Evolutionary conservation across 2,797 vertebrate genomes (phyloP), one percentile per base, ranked within the genome.

Genomic region (Ctenopoma multispine): DNA sequence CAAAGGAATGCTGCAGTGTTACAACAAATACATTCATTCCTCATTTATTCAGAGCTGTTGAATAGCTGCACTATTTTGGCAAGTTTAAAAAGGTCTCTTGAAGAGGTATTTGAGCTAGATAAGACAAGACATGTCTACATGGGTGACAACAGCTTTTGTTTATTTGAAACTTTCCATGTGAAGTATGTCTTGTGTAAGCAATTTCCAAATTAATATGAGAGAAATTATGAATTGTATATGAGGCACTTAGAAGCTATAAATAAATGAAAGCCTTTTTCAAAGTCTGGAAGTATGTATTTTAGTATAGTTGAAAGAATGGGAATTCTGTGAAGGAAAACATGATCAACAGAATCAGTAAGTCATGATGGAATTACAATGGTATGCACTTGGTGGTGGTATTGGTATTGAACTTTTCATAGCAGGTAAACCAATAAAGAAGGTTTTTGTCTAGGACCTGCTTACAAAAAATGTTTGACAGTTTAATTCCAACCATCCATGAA

Each of bases 11-110:
- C 77, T 70, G 80, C 60, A 83, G 69, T 89, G 82, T 80, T 77
- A 81, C 74, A 77, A 87, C 89, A 92, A 93, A 93, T 86, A 91
- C 81, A 90, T 87, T 70, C 83, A 88, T 92, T 93, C 90, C 90
- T 89, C 60, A 34, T 84, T 88, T 81, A 86, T 87, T 92, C 84
- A 89, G 24, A 15, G 47, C 29, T 77, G 83, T 83, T 89, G n/a
- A n/a, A n/a, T n/a, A n/a, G n/a, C n/a, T 87, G 72, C 86, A 79
- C 73, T 81, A 75, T 79, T 84, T 68, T 80, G 83, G 77, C 83
- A 18, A 62, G 87, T 89, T 87, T 86, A 87, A 92, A 87, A 81
- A 87, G 78, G 40, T 70, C 47, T 75, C 78, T 69, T 34, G 46
- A 75, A 57, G 63, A 86, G 83, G 87, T 84, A 90, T 91, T 90